phyloP scores from a whole-genome alignment of 2,888 invertebrate species.

The Dicranocentrus wangi region DNA sequence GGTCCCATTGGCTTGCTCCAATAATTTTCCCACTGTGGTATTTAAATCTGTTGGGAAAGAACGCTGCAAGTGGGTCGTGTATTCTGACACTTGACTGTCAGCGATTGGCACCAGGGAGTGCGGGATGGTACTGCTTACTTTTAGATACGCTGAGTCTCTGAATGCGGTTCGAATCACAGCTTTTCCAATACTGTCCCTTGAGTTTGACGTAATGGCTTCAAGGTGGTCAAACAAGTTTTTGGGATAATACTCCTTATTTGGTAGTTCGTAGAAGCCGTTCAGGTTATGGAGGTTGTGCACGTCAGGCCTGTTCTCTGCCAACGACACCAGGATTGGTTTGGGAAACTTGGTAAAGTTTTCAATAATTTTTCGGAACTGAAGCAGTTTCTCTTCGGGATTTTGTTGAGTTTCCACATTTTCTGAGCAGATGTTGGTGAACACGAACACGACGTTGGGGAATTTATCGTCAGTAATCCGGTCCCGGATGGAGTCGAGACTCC shows the following conservation, averaged over 20 bases:
- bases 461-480: conserved; percentile 43
- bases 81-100: too few relatives aligned
- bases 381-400: conserved; percentile 41
- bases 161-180: conserved; percentile 61
- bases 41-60: too few relatives aligned
- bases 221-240: conserved; percentile 65
- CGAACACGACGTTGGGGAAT: conserved; percentile 55
- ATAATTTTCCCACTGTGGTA: too few relatives aligned
- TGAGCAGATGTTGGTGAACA: conserved; percentile 45
- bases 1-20: too few relatives aligned
- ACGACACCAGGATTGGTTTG: conserved; percentile 56
- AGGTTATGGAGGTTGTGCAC: conserved; percentile 23
- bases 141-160: conserved; percentile 51
- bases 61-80: too few relatives aligned
- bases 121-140: too few relatives aligned
- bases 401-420: conserved; percentile 30
- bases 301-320: conserved; percentile 66
- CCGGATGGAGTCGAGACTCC: conserved; percentile 48
- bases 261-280: conserved; percentile 61
- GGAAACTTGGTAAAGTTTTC: conserved; percentile 52
- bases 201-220: neutral
- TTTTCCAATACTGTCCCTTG: conserved; percentile 62
- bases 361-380: conserved; percentile 41
- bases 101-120: too few relatives aligned
- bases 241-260: conserved; percentile 66